A percentile compares a stretch with the other conserved stretches of the same genome.
phyloP scores from a whole-genome alignment of 2,888 invertebrate species.

The Micropterix aruncella region DNA sequence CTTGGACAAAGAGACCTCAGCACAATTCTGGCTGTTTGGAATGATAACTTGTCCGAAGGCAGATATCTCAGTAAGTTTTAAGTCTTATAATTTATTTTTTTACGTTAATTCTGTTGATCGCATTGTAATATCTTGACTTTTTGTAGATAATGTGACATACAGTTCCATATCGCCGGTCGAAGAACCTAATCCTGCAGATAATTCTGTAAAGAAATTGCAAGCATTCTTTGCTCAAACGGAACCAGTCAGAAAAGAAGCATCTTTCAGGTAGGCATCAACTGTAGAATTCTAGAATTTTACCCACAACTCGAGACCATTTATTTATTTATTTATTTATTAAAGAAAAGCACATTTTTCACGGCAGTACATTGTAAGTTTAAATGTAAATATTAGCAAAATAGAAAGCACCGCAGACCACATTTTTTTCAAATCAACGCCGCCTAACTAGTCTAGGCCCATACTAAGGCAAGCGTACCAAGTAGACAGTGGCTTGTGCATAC shows the following conservation, averaged over 20 bases:
- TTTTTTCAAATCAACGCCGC: too few species aligned
- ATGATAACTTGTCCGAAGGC: constrained; percentile 53
- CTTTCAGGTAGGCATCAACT: constrained; percentile 25
- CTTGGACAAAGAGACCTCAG: constrained; percentile 64
- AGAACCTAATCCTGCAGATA: constrained; percentile 27
- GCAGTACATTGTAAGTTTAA: too few species aligned
- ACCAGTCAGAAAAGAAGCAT: constrained; percentile 44
- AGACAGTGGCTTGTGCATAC: too few species aligned
- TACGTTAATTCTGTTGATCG: constrained; percentile 2
- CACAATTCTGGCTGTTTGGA: constrained; percentile 55
- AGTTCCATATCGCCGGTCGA: constrained; percentile 26
- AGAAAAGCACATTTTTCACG: too few species aligned
- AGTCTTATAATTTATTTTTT: constrained; percentile 9
- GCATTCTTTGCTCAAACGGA: constrained; percentile 59
- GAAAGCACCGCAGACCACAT: too few species aligned
- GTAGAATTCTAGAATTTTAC: not conserved
- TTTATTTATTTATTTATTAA: not conserved
- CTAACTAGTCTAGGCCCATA: too few species aligned
- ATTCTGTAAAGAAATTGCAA: constrained; percentile 51
- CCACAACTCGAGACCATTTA: not conserved
- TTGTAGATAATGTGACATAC: not conserved
- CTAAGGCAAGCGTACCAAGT: too few species aligned
- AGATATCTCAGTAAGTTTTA: constrained; percentile 31
- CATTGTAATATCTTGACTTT: not conserved
- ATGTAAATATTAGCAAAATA: too few species aligned